These are phyloP conservation scores for Melanogrammus aeglefinus DNA, from an alignment of 2,797 vertebrate genomes.

Conservation along the genomic window DNA sequence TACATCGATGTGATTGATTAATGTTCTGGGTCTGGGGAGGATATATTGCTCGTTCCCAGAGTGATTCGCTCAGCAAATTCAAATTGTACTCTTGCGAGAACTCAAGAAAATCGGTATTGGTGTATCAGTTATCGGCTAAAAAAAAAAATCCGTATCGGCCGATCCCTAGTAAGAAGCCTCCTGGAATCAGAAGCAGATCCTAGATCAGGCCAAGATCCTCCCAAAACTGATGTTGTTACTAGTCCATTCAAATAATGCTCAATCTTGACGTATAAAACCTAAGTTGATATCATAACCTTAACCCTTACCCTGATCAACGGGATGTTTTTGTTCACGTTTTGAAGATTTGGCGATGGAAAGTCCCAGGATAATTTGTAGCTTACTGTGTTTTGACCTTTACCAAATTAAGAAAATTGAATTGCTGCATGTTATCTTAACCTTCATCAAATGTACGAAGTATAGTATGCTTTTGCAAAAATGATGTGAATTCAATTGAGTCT, in stretches of 20 bases:
- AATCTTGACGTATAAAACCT: too few species aligned
- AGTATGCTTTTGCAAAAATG: neutral
- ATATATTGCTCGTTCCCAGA: too few species aligned
- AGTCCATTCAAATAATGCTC: too few species aligned
- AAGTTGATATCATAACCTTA: neutral
- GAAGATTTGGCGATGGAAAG: neutral
- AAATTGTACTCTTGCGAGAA: too few species aligned
- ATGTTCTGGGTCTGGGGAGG: too few species aligned
- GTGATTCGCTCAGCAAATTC: too few species aligned
- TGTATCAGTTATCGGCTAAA: too few species aligned
- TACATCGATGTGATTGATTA: too few species aligned
- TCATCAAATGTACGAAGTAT: neutral
- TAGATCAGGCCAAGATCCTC: neutral
- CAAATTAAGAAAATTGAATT: neutral
- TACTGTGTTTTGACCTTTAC: neutral
- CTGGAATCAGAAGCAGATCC: neutral
- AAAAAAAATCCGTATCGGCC: too few species aligned
- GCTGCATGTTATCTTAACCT: neutral
- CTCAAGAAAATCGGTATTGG: too few species aligned
- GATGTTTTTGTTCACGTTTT: neutral
- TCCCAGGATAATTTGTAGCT: neutral
- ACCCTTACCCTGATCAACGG: neutral
- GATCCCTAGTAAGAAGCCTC: neutral
- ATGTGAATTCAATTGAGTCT: neutral
- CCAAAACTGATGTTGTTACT: neutral